A percentile compares a stretch with the other conserved stretches of the same genome.
These are phyloP conservation scores for Sparidentex hasta DNA, from an alignment of 2,797 vertebrate species.

Conservation along the genomic window DNA sequence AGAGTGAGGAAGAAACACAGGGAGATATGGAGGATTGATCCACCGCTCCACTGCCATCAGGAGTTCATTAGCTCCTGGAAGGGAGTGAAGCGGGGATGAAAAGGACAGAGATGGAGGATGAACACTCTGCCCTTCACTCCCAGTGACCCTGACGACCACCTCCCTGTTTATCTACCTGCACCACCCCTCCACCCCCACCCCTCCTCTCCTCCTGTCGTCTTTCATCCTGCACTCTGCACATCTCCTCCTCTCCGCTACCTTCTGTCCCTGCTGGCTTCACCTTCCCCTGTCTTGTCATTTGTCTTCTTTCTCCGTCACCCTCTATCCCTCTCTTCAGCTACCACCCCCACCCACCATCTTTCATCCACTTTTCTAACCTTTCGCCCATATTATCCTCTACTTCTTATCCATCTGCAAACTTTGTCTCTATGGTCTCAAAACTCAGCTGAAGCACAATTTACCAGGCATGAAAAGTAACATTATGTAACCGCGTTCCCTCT, in stretches of 20 bases:
- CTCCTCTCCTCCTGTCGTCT: conserved; percentile 23
- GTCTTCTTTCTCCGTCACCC: background rate
- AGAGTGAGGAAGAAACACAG: conserved; percentile 17
- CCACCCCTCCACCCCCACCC: background rate
- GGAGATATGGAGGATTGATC: conserved; percentile 65
- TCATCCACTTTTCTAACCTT: background rate
- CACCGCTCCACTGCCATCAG: conserved; percentile 68
- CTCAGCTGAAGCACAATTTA: background rate
- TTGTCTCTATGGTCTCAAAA: background rate
- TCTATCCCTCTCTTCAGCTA: background rate
- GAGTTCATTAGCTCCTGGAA: conserved; percentile 78
- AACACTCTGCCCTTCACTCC: conserved; percentile 60
- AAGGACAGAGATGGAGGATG: conserved; percentile 51
- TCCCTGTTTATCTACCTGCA: conserved; percentile 50
- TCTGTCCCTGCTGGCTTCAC: conserved; percentile 31
- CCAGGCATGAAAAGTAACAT: background rate
- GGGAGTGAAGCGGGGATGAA: conserved; percentile 50
- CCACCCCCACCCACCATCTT: background rate
- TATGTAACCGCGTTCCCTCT: background rate
- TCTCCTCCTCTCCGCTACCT: background rate
- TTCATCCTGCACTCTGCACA: conserved; percentile 19
- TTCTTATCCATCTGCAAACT: background rate
- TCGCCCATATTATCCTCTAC: background rate
- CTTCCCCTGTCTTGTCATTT: conserved; percentile 15
- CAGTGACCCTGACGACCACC: conserved; percentile 40